These are phyloP conservation scores for Fundulus diaphanus DNA, from an alignment of 2,797 vertebrate genomes.

Conservation along the genomic window DNA sequence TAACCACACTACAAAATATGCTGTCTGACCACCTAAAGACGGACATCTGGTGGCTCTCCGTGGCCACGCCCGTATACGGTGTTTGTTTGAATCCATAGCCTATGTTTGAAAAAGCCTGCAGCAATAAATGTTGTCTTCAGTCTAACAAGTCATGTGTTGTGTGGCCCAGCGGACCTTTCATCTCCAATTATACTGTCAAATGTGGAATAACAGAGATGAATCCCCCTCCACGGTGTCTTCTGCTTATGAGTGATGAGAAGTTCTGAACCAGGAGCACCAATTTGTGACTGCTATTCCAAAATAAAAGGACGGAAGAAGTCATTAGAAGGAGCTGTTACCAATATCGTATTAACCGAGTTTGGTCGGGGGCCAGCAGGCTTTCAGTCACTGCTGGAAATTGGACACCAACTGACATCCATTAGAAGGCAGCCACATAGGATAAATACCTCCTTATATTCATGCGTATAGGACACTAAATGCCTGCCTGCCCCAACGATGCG, in stretches of 20 bases:
- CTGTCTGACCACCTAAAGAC: background rate
- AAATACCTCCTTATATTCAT: slow-evolving; percentile 60
- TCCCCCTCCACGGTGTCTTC: slow-evolving; percentile 44
- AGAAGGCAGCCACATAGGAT: slow-evolving; percentile 49
- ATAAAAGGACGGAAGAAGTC: slow-evolving; percentile 58
- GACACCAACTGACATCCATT: slow-evolving; percentile 60
- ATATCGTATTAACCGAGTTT: slow-evolving; percentile 44
- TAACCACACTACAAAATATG: background rate
- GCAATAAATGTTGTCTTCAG: background rate
- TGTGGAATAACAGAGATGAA: slow-evolving; percentile 53
- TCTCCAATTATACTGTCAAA: slow-evolving; percentile 57
- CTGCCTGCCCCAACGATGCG: slow-evolving; percentile 38
- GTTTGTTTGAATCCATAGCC: background rate
- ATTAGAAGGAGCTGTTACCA: slow-evolving; percentile 64
- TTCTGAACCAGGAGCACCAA: slow-evolving; percentile 40
- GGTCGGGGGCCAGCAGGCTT: slow-evolving; percentile 54
- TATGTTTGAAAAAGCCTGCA: background rate
- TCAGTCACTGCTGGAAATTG: slow-evolving; percentile 64
- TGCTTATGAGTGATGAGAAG: slow-evolving; percentile 52
- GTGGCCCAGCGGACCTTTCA: slow-evolving; percentile 35
- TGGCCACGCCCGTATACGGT: background rate
- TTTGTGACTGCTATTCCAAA: slow-evolving; percentile 34
- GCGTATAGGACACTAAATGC: slow-evolving; percentile 66
- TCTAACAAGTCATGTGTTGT: background rate
- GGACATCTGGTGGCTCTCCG: background rate